A percentile compares a stretch with the other conserved stretches of the same genome.
phyloP scores from a whole-genome alignment of 2,113 vertebrate species.

The Telmatochromis sp. region DNA sequence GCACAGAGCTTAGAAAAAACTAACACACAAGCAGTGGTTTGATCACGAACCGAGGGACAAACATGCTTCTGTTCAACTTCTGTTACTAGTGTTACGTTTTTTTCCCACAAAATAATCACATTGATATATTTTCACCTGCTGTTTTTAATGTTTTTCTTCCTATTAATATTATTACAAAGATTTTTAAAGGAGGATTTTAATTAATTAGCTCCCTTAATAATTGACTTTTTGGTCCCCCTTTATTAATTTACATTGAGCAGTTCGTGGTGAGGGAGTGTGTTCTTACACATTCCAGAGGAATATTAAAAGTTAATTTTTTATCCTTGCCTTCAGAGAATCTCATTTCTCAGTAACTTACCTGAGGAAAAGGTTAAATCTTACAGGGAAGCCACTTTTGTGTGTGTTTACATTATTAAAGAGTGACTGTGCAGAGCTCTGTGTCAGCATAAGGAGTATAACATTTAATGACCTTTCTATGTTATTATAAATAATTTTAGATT shows the following conservation, averaged over 20 bases:
- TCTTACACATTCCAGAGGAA: background rate
- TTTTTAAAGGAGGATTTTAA: background rate
- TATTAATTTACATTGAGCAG: background rate
- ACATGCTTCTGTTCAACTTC: background rate
- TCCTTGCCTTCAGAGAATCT: background rate
- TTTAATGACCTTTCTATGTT: background rate
- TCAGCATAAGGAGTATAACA: background rate
- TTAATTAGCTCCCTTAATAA: background rate
- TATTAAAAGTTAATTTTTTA: constrained; percentile 1
- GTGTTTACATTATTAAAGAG: background rate
- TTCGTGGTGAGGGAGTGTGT: background rate
- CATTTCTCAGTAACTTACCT: background rate
- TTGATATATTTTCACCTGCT: background rate
- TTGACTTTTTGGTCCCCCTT: background rate
- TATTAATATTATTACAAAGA: background rate
- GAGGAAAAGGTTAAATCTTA: background rate
- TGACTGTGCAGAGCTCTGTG: background rate
- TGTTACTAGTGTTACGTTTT: background rate
- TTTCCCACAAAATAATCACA: background rate
- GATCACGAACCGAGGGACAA: background rate
- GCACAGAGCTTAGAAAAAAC: background rate
- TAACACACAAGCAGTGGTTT: background rate
- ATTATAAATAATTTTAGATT: background rate
- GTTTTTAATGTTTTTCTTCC: background rate
- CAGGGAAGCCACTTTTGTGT: background rate